Conservation (phyloP, 2,888 invertebrate genomes). For the Sepioteuthis lessoniana region DNA sequence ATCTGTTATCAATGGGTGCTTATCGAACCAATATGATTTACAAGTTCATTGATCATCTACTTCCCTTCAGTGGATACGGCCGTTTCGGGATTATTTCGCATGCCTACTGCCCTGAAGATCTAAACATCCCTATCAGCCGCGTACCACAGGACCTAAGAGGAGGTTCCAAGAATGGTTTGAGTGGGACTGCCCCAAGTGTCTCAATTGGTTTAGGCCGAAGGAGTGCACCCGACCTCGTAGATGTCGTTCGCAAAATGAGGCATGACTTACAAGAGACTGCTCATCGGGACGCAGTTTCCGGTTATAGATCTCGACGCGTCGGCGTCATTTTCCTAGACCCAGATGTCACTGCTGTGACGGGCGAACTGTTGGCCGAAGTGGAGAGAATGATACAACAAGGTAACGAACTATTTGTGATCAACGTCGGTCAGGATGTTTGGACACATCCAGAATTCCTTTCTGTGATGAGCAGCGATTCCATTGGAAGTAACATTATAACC, state of each 20-base stretch:
- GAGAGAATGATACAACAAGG: background rate
- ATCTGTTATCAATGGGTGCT: background rate
- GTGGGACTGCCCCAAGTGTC: background rate
- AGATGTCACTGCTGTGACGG: background rate
- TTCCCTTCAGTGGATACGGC: background rate
- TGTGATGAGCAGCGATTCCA: background rate
- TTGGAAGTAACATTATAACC: background rate
- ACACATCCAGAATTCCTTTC: background rate
- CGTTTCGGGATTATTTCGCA: background rate
- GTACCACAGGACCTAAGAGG: conserved; percentile 35
- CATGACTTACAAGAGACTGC: background rate
- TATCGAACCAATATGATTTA: conserved; percentile 37
- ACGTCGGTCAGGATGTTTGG: background rate
- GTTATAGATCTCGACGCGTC: background rate
- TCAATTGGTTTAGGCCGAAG: background rate
- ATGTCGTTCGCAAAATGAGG: background rate
- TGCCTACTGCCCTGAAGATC: conserved; percentile 35
- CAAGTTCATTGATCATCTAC: background rate
- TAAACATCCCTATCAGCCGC: background rate
- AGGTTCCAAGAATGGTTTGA: background rate
- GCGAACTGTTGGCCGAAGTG: background rate
- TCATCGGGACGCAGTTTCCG: background rate
- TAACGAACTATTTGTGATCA: conserved; percentile 37
- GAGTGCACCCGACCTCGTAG: background rate
- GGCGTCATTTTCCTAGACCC: background rate